phyloP scores from a whole-genome alignment of 2,113 vertebrate species.

The Sarotherodon lohbergeri region DNA sequence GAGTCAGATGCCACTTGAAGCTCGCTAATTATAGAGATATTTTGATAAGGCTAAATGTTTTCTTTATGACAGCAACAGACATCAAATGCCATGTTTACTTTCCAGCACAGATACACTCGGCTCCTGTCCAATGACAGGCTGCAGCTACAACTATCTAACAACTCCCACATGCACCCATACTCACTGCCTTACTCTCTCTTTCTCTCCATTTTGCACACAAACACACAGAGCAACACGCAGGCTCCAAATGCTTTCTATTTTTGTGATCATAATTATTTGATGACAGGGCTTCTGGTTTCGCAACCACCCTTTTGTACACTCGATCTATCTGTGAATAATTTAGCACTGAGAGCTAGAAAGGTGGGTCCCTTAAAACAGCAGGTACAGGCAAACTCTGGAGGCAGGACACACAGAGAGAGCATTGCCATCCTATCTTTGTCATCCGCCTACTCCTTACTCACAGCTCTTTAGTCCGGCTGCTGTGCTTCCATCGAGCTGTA shows the following conservation, averaged over 20 bases:
- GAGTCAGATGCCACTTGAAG: not conserved
- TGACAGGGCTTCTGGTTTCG: constrained; percentile 68
- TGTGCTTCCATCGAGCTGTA: not conserved
- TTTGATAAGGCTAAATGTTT: not conserved
- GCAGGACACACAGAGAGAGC: constrained; percentile 2
- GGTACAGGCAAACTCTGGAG: constrained; percentile 19
- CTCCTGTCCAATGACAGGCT: constrained; percentile 1
- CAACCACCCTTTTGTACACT: constrained; percentile 51
- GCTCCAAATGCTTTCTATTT: constrained; percentile 36
- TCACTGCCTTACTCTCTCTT: not conserved
- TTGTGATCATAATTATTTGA: constrained; percentile 73
- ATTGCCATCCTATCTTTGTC: not conserved
- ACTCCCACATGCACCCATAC: constrained; percentile 2
- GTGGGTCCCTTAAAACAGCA: constrained; percentile 53
- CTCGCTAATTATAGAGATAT: not conserved
- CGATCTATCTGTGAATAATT: constrained; percentile 68
- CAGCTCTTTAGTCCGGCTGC: not conserved
- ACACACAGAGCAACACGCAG: not conserved
- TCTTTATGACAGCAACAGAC: not conserved
- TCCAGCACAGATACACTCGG: not conserved
- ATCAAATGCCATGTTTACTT: constrained; percentile 15
- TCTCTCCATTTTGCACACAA: not conserved
- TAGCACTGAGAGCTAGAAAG: constrained; percentile 33
- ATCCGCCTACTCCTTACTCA: constrained; percentile 6
- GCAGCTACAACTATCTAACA: constrained; percentile 19